Conservation (phyloP, 2,113 vertebrate genomes). For the Myrmecophaga tridactyla region DNA sequence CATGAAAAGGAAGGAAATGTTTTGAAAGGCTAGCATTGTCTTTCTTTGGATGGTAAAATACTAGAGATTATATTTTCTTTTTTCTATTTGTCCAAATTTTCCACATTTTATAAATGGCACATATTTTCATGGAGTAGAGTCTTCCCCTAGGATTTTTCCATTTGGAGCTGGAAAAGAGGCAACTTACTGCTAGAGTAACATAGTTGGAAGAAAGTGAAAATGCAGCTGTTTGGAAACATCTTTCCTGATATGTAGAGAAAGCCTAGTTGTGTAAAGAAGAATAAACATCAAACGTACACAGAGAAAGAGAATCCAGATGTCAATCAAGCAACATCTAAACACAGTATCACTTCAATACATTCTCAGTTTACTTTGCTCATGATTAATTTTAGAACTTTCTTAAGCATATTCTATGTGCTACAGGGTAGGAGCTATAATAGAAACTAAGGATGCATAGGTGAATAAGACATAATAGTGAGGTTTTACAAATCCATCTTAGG, state of each 20-base stretch:
- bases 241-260: not conserved
- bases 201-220: not conserved
- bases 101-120: not conserved
- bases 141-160: not conserved
- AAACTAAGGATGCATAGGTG: not conserved
- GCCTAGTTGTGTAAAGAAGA: not conserved
- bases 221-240: not conserved
- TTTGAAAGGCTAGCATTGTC: not conserved
- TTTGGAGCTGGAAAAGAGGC: not conserved
- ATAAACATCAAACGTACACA: not conserved
- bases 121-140: not conserved
- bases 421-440: not conserved
- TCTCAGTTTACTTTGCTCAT: not conserved
- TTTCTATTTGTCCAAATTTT: slow-evolving; percentile 4
- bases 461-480: not conserved
- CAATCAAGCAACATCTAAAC: not conserved
- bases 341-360: not conserved
- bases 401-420: not conserved
- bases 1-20: not conserved
- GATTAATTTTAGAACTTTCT: not conserved
- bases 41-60: not conserved
- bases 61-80: not conserved
- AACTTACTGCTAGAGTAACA: not conserved
- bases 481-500: not conserved
- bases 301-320: not conserved